These are phyloP conservation scores for Brachionichthys hirsutus DNA, from an alignment of 2,113 vertebrate species.

Conservation along the genomic window DNA sequence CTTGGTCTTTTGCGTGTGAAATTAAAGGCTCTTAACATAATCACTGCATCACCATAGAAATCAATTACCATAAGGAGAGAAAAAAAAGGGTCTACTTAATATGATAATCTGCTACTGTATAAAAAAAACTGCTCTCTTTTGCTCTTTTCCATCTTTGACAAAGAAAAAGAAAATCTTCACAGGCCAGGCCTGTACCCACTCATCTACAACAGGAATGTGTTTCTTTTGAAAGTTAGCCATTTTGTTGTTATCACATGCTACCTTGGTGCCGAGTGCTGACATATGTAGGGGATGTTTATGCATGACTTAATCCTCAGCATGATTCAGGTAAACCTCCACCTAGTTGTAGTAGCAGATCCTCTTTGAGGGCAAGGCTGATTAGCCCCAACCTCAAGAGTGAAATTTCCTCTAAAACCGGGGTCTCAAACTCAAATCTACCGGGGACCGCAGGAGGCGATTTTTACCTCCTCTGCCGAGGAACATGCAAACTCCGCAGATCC, in stretches of 20 bases:
- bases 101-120: neutral
- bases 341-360: neutral
- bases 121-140: slow-evolving; percentile 1
- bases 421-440: too few relatives aligned
- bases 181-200: neutral
- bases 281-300: neutral
- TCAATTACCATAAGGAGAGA: slow-evolving; percentile 7
- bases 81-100: neutral
- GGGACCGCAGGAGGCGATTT: too few relatives aligned
- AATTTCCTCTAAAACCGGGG: too few relatives aligned
- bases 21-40: slow-evolving; percentile 13
- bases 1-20: too few relatives aligned
- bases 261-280: neutral
- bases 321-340: neutral
- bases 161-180: neutral
- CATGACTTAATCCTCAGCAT: neutral
- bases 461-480: too few relatives aligned
- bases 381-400: neutral
- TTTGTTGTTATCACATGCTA: neutral
- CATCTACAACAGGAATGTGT: slow-evolving; percentile 1
- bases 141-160: neutral
- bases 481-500: too few relatives aligned
- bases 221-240: neutral
- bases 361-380: neutral
- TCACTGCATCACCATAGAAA: neutral